A percentile compares a stretch with the other conserved stretches of the same genome.
phyloP scores from a whole-genome alignment of 2,797 vertebrate species.

The Peromyscus nudipes region DNA sequence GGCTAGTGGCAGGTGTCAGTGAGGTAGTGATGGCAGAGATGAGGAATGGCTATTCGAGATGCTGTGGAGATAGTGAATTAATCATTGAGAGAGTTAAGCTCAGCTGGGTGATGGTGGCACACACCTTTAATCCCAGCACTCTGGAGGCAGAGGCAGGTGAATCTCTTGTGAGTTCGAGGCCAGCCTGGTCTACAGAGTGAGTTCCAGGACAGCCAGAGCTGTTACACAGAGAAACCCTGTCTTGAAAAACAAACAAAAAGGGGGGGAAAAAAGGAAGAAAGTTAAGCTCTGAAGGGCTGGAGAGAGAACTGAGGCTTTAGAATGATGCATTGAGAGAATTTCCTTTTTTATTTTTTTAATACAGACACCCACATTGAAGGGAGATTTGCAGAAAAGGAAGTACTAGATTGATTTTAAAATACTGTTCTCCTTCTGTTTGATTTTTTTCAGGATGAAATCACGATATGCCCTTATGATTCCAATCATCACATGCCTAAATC shows the following conservation, averaged over 20 bases:
- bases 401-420: conserved; percentile 38
- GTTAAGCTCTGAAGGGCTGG: neutral
- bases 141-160: neutral
- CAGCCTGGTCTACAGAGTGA: neutral
- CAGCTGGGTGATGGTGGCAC: neutral
- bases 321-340: neutral
- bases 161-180: neutral
- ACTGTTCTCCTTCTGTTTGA: conserved; percentile 25
- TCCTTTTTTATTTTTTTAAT: neutral
- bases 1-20: neutral
- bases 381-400: neutral
- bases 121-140: neutral
- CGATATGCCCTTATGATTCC: conserved; percentile 92
- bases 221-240: neutral
- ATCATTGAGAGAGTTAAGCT: neutral
- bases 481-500: conserved; percentile 92
- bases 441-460: conserved; percentile 87
- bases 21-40: neutral
- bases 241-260: neutral
- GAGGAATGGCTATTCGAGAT: neutral
- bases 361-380: neutral
- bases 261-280: too few species aligned
- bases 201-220: neutral
- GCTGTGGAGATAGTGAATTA: neutral
- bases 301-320: neutral